Conservation (phyloP, 2,113 vertebrate species). For the Forbesichthys papilliferus region DNA sequence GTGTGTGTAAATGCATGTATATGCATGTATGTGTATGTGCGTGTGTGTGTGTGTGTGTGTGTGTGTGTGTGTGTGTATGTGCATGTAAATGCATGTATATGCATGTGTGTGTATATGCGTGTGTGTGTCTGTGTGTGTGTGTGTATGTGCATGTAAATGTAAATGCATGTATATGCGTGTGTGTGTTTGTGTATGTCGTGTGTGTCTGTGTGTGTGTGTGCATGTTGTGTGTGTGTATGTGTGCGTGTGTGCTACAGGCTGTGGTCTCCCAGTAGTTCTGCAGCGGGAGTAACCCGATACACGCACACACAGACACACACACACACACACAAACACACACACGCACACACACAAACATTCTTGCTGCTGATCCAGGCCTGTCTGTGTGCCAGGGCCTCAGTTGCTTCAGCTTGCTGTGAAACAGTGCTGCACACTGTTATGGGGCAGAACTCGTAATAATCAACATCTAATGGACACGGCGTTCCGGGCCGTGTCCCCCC, state of each 20-base stretch:
- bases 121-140: not conserved
- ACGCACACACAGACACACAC: no score
- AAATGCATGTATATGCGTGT: not conserved
- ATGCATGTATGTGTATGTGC: no score
- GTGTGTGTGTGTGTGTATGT: no score
- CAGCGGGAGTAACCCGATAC: slow-evolving; percentile 67
- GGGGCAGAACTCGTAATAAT: slow-evolving; percentile 49
- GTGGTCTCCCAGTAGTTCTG: slow-evolving; percentile 68
- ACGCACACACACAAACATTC: slow-evolving; percentile 56
- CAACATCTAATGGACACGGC: slow-evolving; percentile 51
- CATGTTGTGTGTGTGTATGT: not conserved
- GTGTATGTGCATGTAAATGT: slow-evolving; percentile 5
- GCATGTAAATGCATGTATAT: slow-evolving; percentile 42
- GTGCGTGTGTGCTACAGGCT: slow-evolving; percentile 35
- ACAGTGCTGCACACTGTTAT: slow-evolving; percentile 44
- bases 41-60: no score
- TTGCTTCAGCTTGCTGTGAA: slow-evolving; percentile 63
- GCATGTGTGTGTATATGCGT: slow-evolving; percentile 19
- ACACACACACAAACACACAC: no score
- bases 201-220: not conserved
- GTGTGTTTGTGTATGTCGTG: no score
- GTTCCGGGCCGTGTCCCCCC: slow-evolving; percentile 17
- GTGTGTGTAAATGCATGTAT: no score
- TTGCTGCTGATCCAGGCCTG: slow-evolving; percentile 70
- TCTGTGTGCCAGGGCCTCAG: slow-evolving; percentile 57